Percentiles rank a stretch among this genome's conserved stretches.
These are phyloP conservation scores for Acleris laterana DNA, from an alignment of 2,888 invertebrate species.

Conservation along the genomic window DNA sequence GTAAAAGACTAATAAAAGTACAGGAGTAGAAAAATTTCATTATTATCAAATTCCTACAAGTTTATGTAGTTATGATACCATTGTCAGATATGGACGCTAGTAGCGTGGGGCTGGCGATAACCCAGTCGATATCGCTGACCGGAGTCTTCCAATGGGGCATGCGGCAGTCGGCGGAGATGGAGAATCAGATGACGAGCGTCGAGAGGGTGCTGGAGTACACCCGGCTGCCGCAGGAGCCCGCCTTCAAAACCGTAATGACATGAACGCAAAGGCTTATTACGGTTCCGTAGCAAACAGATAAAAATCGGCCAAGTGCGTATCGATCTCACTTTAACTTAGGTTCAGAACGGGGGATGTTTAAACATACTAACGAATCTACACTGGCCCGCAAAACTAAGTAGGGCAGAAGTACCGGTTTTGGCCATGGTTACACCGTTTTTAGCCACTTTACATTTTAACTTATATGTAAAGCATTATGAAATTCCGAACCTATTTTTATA, in stretches of 20 bases:
- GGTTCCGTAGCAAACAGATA: not conserved
- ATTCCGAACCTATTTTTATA: no score
- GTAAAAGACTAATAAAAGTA: no score
- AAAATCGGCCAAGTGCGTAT: not conserved
- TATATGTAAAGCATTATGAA: no score
- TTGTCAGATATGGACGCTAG: constrained; percentile 80
- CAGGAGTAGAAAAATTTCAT: no score
- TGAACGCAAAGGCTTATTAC: not conserved
- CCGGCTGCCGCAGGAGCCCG: constrained; percentile 80
- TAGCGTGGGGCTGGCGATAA: constrained; percentile 86
- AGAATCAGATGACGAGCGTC: constrained; percentile 91
- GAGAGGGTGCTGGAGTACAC: constrained; percentile 91
- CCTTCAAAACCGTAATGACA: constrained; percentile 60
- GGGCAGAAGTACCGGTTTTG: no score
- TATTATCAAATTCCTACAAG: not conserved
- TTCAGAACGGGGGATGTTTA: not conserved
- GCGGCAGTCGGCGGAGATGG: constrained; percentile 93
- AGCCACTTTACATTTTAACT: no score
- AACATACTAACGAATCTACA: not conserved
- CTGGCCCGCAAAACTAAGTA: no score
- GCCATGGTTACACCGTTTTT: no score
- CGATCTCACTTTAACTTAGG: not conserved
- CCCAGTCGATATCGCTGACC: constrained; percentile 86
- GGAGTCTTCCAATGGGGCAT: constrained; percentile 91
- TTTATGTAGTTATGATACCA: not conserved